These are phyloP conservation scores for Marcusenius ussheri DNA, from an alignment of 2,113 vertebrate genomes.

Conservation along the genomic window DNA sequence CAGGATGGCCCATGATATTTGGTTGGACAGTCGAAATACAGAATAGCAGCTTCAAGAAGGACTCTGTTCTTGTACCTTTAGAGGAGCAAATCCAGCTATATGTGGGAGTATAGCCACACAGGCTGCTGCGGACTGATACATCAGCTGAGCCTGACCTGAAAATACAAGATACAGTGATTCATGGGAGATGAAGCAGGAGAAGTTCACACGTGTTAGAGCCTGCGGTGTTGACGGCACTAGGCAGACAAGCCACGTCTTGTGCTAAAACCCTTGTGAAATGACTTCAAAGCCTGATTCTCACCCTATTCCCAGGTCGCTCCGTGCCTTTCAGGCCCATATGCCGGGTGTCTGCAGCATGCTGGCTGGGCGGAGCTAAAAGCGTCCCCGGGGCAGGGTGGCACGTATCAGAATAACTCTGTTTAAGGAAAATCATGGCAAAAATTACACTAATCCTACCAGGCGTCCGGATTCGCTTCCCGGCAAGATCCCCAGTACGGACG, in stretches of 20 bases:
- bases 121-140: not conserved
- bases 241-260: not conserved
- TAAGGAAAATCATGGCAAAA: not conserved
- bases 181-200: not conserved
- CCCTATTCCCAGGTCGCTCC: not conserved
- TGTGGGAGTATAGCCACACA: not conserved
- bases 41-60: not conserved
- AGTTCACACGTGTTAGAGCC: not conserved
- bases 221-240: too few relatives aligned
- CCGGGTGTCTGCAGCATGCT: not conserved
- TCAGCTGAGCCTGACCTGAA: not conserved
- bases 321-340: not conserved
- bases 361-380: not conserved
- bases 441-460: not conserved
- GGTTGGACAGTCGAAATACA: not conserved
- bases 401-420: not conserved
- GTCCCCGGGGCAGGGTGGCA: not conserved
- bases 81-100: not conserved
- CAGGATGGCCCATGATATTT: not conserved
- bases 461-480: not conserved
- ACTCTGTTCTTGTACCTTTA: not conserved
- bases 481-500: not conserved
- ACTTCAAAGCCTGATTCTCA: constrained; percentile 6
- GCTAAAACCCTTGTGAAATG: not conserved
- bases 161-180: not conserved